A percentile compares a stretch with the other conserved stretches of the same genome.
Evolutionary conservation across 2,888 invertebrate genomes (phyloP).

Genomic region (Athrips mouffetella): DNA sequence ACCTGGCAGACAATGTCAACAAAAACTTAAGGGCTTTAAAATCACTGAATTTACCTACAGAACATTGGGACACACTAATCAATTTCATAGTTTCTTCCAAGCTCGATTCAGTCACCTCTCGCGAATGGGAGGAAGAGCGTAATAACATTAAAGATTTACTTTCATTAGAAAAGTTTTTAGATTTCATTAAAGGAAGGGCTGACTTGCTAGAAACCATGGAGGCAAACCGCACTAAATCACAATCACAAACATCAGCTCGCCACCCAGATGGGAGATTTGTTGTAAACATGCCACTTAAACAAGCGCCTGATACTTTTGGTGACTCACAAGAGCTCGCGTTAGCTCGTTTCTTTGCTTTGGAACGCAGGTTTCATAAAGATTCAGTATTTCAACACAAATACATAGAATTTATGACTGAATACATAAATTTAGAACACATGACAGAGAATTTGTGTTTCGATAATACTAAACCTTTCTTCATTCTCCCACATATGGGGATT

Average conservation of each 20-base stretch:
- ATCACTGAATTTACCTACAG: neutral
- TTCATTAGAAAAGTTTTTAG: conserved; percentile 4
- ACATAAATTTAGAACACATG: conserved; percentile 8
- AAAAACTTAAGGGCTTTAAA: neutral
- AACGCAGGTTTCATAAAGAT: neutral
- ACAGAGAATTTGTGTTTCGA: too few species aligned
- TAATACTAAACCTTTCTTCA: too few species aligned
- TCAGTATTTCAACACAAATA: neutral
- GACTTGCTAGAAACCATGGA: conserved; percentile 11
- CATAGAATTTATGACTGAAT: conserved; percentile 6
- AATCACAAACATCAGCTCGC: conserved; percentile 19
- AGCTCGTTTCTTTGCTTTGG: conserved; percentile 13
- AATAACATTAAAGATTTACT: conserved; percentile 1
- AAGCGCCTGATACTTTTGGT: conserved; percentile 18
- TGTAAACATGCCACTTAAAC: conserved; percentile 21
- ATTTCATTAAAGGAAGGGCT: conserved; percentile 3
- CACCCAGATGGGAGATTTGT: conserved; percentile 22
- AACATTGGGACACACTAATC: conserved; percentile 11
- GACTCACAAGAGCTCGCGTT: conserved; percentile 18
- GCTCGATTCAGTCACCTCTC: conserved; percentile 11
- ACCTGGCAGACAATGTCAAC: neutral
- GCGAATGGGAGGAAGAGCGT: conserved; percentile 18
- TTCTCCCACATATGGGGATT: too few species aligned
- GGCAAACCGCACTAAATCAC: neutral
- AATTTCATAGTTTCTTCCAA: conserved; percentile 13